A percentile compares a stretch with the other conserved stretches of the same genome.
Conservation (phyloP, 2,888 invertebrate genomes). For the Isoperla grammatica region DNA sequence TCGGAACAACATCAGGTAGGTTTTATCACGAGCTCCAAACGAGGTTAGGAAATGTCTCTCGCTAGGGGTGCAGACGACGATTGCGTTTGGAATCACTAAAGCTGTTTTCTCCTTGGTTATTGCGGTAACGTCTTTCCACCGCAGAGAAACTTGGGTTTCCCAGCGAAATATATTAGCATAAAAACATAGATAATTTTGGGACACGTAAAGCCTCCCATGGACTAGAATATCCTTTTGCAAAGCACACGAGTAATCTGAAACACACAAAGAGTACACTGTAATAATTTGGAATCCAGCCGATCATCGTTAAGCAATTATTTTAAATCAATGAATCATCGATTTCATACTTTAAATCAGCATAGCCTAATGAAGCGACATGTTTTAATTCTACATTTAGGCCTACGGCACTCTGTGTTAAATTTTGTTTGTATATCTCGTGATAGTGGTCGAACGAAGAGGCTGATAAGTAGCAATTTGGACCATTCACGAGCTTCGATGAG, state of each 20-base stretch:
- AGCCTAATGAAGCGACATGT: too few species aligned
- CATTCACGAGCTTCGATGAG: too few species aligned
- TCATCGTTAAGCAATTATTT: too few species aligned
- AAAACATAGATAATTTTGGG: conserved; percentile 93
- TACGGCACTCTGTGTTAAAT: too few species aligned
- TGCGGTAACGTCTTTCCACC: conserved; percentile 85
- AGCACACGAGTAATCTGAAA: conserved; percentile 93
- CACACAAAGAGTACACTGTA: conserved; percentile 32
- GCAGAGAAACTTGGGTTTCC: conserved; percentile 82
- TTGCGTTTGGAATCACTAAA: conserved; percentile 93
- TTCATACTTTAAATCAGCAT: too few species aligned
- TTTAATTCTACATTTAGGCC: too few species aligned
- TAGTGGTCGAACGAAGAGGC: too few species aligned
- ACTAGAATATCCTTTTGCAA: conserved; percentile 92
- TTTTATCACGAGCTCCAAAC: conserved; percentile 89
- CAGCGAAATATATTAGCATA: conserved; percentile 97
- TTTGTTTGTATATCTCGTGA: too few species aligned
- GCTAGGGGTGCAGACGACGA: conserved; percentile 71
- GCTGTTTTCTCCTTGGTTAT: conserved; percentile 94
- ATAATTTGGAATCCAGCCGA: too few species aligned
- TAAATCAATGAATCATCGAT: too few species aligned
- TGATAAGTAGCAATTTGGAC: too few species aligned
- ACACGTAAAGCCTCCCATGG: conserved; percentile 92
- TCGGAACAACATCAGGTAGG: conserved; percentile 90
- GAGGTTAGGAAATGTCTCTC: conserved; percentile 94